Evolutionary conservation across 92 coral and sea anemone species (phyloP).

Genomic region (Phenganax marumi): DNA sequence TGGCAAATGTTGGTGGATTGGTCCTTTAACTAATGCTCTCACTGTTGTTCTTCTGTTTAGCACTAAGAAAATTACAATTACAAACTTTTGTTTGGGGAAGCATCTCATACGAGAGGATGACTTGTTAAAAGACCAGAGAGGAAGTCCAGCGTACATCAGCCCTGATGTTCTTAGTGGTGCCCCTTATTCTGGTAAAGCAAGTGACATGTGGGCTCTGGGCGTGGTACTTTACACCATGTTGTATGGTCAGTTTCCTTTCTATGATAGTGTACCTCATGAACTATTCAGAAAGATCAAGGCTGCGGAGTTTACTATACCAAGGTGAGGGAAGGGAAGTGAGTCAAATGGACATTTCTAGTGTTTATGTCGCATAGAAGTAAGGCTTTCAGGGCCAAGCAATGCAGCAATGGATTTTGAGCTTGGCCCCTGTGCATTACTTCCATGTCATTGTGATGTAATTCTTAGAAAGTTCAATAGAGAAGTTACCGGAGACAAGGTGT

Average conservation of each 20-base stretch:
- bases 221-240: slow-evolving; percentile 95
- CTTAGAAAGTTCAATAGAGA: background rate
- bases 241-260: slow-evolving; percentile 97
- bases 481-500: too few species aligned
- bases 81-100: slow-evolving; percentile 97
- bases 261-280: slow-evolving; percentile 99
- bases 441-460: background rate
- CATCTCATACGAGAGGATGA: slow-evolving; percentile 96
- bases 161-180: slow-evolving; percentile 99
- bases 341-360: too few species aligned
- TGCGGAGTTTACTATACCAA: slow-evolving; percentile 89
- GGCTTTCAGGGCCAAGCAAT: too few species aligned
- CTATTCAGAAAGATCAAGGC: slow-evolving; percentile 92
- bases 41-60: slow-evolving; percentile 44
- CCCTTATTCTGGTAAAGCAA: slow-evolving; percentile 99
- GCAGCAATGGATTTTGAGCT: too few species aligned
- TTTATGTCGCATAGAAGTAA: too few species aligned
- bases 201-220: slow-evolving; percentile 99
- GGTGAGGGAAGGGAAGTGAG: slow-evolving; percentile 51
- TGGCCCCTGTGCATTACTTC: slow-evolving; percentile 7
- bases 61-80: slow-evolving; percentile 88
- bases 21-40: background rate
- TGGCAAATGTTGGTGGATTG: background rate
- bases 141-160: slow-evolving; percentile 98
- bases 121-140: slow-evolving; percentile 89